A percentile compares a stretch with the other conserved stretches of the same genome.
Conservation (phyloP, 2,888 invertebrate genomes). For the Drosophila neonasuta region DNA sequence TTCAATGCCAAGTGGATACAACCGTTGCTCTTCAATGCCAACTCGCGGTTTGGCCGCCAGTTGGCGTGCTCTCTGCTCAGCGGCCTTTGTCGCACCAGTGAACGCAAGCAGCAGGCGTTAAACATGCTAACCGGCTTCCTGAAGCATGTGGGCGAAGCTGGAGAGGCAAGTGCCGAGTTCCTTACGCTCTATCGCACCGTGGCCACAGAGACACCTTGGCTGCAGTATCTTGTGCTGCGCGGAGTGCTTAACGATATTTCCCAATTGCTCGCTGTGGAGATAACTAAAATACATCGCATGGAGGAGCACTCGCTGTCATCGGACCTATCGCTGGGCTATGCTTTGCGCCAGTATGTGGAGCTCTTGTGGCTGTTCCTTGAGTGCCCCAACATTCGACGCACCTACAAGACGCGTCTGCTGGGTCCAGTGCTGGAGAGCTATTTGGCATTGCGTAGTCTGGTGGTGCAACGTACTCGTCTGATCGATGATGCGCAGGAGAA, state of each 20-base stretch:
- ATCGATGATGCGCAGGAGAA: constrained; percentile 99
- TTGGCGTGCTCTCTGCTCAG: constrained; percentile 95
- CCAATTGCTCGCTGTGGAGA: constrained; percentile 93
- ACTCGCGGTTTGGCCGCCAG: constrained; percentile 93
- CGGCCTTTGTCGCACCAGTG: constrained; percentile 88
- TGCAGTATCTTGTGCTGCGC: constrained; percentile 94
- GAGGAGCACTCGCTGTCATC: constrained; percentile 97
- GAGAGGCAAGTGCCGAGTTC: constrained; percentile 96
- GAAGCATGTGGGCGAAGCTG: constrained; percentile 92
- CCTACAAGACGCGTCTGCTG: constrained; percentile 94
- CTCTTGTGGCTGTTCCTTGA: constrained; percentile 94
- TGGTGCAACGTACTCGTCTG: constrained; percentile 96
- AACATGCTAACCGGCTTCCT: constrained; percentile 94
- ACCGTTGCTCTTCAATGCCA: constrained; percentile 95
- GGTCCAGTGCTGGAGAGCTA: constrained; percentile 92
- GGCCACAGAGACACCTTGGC: constrained; percentile 94
- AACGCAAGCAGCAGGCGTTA: constrained; percentile 89
- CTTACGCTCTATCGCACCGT: constrained; percentile 92
- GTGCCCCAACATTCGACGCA: constrained; percentile 92
- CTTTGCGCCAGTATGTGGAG: constrained; percentile 94
- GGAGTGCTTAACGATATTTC: constrained; percentile 93
- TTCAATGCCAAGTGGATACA: constrained; percentile 90
- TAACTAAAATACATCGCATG: constrained; percentile 92
- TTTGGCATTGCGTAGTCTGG: constrained; percentile 92
- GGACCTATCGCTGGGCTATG: constrained; percentile 96